These are phyloP conservation scores for Ypsolopha sequella DNA, from an alignment of 2,888 invertebrate genomes.

Conservation along the genomic window DNA sequence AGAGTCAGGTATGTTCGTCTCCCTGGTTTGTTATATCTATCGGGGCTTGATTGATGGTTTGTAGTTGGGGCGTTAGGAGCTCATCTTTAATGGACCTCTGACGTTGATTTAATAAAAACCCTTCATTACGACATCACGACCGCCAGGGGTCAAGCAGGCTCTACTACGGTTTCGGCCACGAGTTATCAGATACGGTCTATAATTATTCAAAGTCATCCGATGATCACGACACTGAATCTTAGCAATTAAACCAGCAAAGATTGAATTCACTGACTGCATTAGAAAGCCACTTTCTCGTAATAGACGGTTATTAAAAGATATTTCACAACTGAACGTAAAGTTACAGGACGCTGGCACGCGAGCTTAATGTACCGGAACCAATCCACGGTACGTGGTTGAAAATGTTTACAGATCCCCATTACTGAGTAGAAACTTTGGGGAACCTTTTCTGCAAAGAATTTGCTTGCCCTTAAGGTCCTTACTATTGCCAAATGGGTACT, in stretches of 20 bases:
- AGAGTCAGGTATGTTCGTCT: too few species aligned
- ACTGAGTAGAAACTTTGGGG: conserved; percentile 27
- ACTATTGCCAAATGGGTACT: too few species aligned
- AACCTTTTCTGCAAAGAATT: too few species aligned
- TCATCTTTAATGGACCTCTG: conserved; percentile 60
- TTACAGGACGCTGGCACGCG: conserved; percentile 7
- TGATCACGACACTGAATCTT: conserved; percentile 11
- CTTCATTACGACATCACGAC: conserved; percentile 55
- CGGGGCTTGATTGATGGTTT: conserved; percentile 47
- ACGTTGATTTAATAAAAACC: conserved; percentile 70
- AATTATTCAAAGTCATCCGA: conserved; percentile 20
- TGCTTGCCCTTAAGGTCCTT: too few species aligned
- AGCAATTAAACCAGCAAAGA: conserved; percentile 15
- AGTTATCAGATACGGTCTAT: conserved; percentile 11
- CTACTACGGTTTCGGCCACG: conserved; percentile 8
- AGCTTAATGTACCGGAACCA: background rate
- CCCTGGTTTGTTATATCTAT: too few species aligned
- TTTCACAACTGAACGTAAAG: background rate
- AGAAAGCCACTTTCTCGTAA: conserved; percentile 4
- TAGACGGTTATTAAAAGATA: background rate
- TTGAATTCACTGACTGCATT: conserved; percentile 4
- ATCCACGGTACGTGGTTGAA: conserved; percentile 9
- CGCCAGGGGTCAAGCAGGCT: conserved; percentile 18
- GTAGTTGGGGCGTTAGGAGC: conserved; percentile 28
- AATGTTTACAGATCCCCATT: conserved; percentile 31